phyloP scores from a whole-genome alignment of 2,888 invertebrate species.

The Drosophila buzzatii region DNA sequence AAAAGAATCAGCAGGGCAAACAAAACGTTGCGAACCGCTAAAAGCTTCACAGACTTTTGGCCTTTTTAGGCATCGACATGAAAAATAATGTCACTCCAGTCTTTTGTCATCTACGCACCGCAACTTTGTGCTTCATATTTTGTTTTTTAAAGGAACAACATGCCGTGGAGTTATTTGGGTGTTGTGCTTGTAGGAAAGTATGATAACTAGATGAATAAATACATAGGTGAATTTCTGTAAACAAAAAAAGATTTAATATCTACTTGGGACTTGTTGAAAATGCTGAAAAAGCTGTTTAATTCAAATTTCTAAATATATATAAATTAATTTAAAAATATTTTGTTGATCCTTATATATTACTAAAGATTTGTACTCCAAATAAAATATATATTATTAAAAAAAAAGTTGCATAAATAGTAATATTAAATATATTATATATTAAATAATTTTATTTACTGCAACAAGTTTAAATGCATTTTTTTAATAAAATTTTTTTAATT shows the following conservation, averaged over 20 bases:
- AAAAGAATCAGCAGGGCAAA: conserved; percentile 80
- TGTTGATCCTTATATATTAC: no score
- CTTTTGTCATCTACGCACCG: conserved; percentile 36
- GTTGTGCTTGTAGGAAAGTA: conserved; percentile 30
- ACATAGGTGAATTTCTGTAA: not conserved
- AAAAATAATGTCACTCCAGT: conserved; percentile 83
- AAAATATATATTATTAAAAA: no score
- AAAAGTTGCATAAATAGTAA: no score
- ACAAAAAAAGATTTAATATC: not conserved
- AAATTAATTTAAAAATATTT: no score
- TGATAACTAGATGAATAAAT: not conserved
- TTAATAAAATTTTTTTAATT: no score
- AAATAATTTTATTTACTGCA: no score
- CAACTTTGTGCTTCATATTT: conserved; percentile 43
- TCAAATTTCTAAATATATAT: no score
- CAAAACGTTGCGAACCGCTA: conserved; percentile 56
- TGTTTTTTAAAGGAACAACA: conserved; percentile 41
- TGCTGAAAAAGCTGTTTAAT: no score
- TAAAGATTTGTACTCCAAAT: no score
- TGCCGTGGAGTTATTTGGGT: conserved; percentile 46
- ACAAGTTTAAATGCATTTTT: no score
- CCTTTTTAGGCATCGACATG: conserved; percentile 75
- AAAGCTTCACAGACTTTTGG: conserved; percentile 47
- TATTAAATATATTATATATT: no score
- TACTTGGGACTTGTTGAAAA: not conserved